Evolutionary conservation across 2,113 vertebrate species (phyloP).

Genomic region (Ictalurus furcatus): DNA sequence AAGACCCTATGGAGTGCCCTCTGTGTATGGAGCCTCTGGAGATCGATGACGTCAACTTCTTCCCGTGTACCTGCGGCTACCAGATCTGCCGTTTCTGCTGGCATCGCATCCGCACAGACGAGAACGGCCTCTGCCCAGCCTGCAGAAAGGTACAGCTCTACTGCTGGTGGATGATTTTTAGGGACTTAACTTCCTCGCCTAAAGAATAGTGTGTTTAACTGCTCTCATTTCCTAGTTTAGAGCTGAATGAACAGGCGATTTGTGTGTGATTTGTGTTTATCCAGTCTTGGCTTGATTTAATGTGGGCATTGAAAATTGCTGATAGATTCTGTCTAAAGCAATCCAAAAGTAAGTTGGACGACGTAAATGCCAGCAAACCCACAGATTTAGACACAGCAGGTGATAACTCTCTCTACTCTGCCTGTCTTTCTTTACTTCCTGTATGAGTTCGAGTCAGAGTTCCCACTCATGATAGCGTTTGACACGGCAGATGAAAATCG

Average conservation of each 20-base stretch:
- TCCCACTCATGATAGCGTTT: not conserved
- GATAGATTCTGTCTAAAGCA: not conserved
- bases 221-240: not conserved
- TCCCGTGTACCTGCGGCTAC: constrained; percentile 99
- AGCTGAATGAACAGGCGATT: not conserved
- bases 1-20: constrained; percentile 98
- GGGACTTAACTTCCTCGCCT: not conserved
- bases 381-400: not conserved
- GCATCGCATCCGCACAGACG: constrained; percentile 98
- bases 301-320: not conserved
- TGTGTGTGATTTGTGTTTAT: too few species aligned
- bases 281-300: too few species aligned
- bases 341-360: not conserved
- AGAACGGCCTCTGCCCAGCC: constrained; percentile 98
- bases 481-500: too few species aligned
- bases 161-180: not conserved
- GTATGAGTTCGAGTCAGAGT: not conserved
- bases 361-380: not conserved
- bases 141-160: constrained; percentile 89
- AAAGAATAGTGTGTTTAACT: not conserved
- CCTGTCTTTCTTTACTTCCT: not conserved
- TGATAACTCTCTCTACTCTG: not conserved
- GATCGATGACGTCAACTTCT: constrained; percentile 99
- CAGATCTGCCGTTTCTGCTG: constrained; percentile 99
- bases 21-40: constrained; percentile 99